A percentile compares a stretch with the other conserved stretches of the same genome.
These are phyloP conservation scores for Desmophyllum pertusum DNA, from an alignment of 92 coral and sea anemone species.

Conservation along the genomic window DNA sequence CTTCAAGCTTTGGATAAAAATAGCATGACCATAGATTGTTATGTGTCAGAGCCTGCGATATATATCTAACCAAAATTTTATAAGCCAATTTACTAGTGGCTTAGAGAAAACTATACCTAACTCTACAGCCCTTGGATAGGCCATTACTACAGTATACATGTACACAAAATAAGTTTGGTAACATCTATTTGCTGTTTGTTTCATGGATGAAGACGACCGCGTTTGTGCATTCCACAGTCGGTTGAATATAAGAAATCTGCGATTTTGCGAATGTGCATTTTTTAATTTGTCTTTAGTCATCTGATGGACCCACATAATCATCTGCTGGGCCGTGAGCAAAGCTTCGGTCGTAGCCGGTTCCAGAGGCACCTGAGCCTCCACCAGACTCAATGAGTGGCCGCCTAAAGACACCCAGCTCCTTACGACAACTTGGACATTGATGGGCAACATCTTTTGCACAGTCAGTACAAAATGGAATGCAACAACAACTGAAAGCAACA, in stretches of 20 bases:
- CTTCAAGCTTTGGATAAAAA: no score
- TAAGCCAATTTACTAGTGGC: no score
- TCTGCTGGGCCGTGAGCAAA: constrained; percentile 36
- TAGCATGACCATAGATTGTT: no score
- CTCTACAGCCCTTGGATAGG: no score
- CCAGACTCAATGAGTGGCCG: constrained; percentile 62
- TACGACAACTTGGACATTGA: constrained; percentile 74
- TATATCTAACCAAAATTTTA: no score
- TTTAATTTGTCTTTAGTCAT: constrained; percentile 11
- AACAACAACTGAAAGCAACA: constrained; percentile 70
- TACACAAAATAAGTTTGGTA: background rate
- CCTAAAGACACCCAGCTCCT: constrained; percentile 57
- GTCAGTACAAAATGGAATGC: constrained; percentile 73
- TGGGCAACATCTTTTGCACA: constrained; percentile 82
- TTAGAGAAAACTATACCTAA: no score
- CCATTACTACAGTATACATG: no score
- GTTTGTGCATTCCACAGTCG: background rate
- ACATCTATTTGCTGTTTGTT: background rate
- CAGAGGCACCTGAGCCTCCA: constrained; percentile 48
- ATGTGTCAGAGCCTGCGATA: no score
- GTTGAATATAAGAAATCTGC: background rate
- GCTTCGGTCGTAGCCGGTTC: constrained; percentile 13
- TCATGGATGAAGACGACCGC: background rate
- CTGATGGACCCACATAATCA: constrained; percentile 44
- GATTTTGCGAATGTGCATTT: background rate